A percentile compares a stretch with the other conserved stretches of the same genome.
Conservation (phyloP, 1,140 invertebrate genomes). For the Drosophila elegans region DNA sequence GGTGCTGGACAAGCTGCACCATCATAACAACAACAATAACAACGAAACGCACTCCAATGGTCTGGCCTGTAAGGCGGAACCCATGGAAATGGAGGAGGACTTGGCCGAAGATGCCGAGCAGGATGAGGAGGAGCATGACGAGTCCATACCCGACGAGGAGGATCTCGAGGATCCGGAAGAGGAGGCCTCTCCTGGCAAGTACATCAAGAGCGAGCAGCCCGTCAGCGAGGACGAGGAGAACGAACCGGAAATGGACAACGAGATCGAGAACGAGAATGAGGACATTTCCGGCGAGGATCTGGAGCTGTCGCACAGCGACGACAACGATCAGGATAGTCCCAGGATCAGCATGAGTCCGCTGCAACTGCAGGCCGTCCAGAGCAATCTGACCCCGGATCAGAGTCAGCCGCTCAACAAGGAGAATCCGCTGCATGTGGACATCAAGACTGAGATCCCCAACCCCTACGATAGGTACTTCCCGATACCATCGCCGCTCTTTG, state of each 20-base stretch:
- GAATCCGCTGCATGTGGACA: conserved; percentile 86
- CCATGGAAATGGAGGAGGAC: conserved; percentile 82
- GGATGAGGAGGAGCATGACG: conserved; percentile 53
- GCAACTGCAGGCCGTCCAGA: conserved; percentile 48
- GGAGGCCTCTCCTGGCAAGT: conserved; percentile 45
- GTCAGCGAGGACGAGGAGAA: conserved; percentile 66
- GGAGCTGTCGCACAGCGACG: conserved; percentile 72
- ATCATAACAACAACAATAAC: conserved; percentile 74
- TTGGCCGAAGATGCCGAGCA: conserved; percentile 26
- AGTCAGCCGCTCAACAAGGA: conserved; percentile 74
- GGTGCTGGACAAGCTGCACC: conserved; percentile 90
- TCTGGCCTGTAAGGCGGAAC: conserved; percentile 68
- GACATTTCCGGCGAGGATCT: conserved; percentile 74
- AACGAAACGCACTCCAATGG: conserved; percentile 45
- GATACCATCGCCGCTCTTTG: conserved; percentile 88
- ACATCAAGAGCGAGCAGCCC: conserved; percentile 68
- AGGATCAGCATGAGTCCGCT: conserved; percentile 81
- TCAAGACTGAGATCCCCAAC: conserved; percentile 85
- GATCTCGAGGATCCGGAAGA: conserved; percentile 30
- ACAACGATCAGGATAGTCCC: conserved; percentile 72
- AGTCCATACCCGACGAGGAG: conserved; percentile 32
- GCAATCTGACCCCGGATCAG: conserved; percentile 22
- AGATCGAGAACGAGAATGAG: conserved; percentile 46
- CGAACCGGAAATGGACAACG: conserved; percentile 34
- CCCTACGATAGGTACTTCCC: conserved; percentile 87